A percentile compares a stretch with the other conserved stretches of the same genome.
These are phyloP conservation scores for Patella depressa DNA, from an alignment of 2,888 invertebrate species.

Conservation along the genomic window DNA sequence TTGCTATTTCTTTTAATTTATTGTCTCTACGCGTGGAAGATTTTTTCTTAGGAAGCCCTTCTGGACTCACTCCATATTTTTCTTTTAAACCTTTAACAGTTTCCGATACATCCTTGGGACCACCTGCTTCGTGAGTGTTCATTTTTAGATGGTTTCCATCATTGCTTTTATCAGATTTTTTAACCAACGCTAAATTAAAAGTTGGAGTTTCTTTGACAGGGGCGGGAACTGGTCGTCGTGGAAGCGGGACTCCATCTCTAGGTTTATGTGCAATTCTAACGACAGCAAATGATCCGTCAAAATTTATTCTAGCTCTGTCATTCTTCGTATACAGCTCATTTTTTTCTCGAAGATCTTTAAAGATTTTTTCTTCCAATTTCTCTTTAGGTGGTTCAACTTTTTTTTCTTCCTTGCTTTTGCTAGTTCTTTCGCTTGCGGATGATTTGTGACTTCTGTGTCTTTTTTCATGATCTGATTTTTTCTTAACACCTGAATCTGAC, in stretches of 20 bases:
- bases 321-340: constrained; percentile 12
- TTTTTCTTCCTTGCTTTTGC: neutral
- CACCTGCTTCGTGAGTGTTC: neutral
- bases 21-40: constrained; percentile 1
- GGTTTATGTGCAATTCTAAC: neutral
- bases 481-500: neutral
- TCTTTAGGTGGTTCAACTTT: neutral
- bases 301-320: neutral
- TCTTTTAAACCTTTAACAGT: neutral
- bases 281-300: constrained; percentile 2
- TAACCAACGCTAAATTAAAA: neutral
- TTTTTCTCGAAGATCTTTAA: constrained; percentile 15
- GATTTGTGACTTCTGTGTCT: neutral
- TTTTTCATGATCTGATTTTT: neutral
- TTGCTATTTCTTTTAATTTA: constrained; percentile 7
- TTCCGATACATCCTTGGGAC: neutral
- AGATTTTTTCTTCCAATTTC: constrained; percentile 15
- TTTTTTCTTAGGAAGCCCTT: neutral
- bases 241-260: neutral
- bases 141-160: neutral
- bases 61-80: constrained; percentile 5
- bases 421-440: neutral
- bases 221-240: neutral
- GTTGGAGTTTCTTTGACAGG: neutral
- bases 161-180: neutral